Conservation (phyloP, 2,797 vertebrate genomes). For the Melanotaenia nigrans region DNA sequence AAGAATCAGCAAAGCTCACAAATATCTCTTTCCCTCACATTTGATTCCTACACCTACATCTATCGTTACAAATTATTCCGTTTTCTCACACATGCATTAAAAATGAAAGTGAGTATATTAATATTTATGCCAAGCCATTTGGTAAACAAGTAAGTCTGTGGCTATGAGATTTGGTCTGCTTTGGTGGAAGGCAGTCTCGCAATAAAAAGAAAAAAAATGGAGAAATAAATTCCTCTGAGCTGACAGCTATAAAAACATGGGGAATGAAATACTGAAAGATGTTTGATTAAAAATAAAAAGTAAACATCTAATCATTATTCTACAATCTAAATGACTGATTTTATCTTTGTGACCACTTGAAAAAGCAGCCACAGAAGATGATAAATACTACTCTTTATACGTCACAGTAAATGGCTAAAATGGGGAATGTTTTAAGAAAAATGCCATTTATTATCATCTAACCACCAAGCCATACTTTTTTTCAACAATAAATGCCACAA, state of each 20-base stretch:
- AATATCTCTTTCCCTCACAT: conserved; percentile 16
- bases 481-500: conserved; percentile 16
- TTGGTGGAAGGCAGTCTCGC: conserved; percentile 51
- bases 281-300: conserved; percentile 31
- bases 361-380: conserved; percentile 15
- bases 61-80: conserved; percentile 34
- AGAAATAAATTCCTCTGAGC: conserved; percentile 43
- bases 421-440: not conserved
- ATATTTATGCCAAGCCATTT: conserved; percentile 63
- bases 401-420: conserved; percentile 5
- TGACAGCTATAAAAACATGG: conserved; percentile 29
- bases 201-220: conserved; percentile 13
- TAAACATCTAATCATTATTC: conserved; percentile 34
- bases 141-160: conserved; percentile 60
- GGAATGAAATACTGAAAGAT: conserved; percentile 35
- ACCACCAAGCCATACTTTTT: conserved; percentile 18
- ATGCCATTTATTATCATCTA: conserved; percentile 10
- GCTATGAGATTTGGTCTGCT: conserved; percentile 52
- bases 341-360: conserved; percentile 35
- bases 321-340: conserved; percentile 45
- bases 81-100: conserved; percentile 52
- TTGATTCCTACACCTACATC: conserved; percentile 33
- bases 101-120: conserved; percentile 59
- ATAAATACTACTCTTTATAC: conserved; percentile 25
- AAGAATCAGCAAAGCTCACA: conserved; percentile 29